Base-by-base conservation (phyloP, 2,113 vertebrate genomes). In the Limanda limanda region DNA sequence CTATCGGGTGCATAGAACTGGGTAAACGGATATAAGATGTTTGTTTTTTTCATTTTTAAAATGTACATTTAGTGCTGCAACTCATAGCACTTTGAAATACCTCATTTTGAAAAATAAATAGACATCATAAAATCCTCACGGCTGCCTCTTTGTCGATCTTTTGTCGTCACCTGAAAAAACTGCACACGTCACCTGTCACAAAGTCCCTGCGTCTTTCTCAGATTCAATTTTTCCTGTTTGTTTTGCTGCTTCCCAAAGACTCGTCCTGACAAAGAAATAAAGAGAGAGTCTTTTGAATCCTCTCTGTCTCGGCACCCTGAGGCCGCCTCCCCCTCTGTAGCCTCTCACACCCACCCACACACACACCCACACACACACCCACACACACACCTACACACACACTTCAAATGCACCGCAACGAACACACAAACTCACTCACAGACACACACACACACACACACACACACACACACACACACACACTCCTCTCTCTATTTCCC, bases 71-170 rank as follows among this genome's bases (percentile, higher is more conserved):
- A 97, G 98, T 99, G 98, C 98, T 99, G 96, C 96, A 95, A 98
- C 97, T 98, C 95, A 96, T 97, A 98, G 98, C 98, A 99, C 98
- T 99, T 99, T 98, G 98, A 99, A 99, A 99, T 99, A 99, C 97
- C 97, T 99, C 97, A 98, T 97, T 99, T 97, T 98, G 97, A 96
- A 96, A 99, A 99, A 98, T 99, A 99, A 99, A 99, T 98, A 98
- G 97, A 95, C 95, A 91, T 93, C 91, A 78, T 88, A 76, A 90
- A 91, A 88, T 42, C 52, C 64, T 81, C 17, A 57, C 17, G 31
- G 65, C 56, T 54, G 76, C 52, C 24, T 52, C 17, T 52, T 18
- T 68, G 21, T 78, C 2, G 11, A 40, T 40, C 11, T 3, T 40
- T 40, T 40, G 37, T 40, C 37, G 10, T 40, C 37, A 40, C 37